Base-by-base conservation (phyloP, 2,888 invertebrate species). In the Drosophila buzzatii region DNA sequence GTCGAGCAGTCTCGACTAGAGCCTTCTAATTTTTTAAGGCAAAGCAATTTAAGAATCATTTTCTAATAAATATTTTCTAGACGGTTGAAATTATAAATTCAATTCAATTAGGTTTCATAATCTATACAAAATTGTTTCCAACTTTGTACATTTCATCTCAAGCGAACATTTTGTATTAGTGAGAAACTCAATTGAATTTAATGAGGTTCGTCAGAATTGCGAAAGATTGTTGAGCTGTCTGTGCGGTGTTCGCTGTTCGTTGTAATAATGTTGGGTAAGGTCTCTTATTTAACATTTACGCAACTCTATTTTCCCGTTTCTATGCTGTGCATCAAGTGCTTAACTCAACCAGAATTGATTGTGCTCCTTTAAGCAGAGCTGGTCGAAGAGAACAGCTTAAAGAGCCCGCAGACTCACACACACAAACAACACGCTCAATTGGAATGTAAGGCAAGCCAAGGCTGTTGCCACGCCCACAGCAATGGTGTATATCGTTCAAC, bases 281-380 rank as follows among this genome's bases (percentile, higher is more conserved):
- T n/a, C 31, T 49, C 23, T 68, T 53, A 51, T 57, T 69, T 59
- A 77, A 66, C 59, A 69, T 82, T 66, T 66, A 76, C 66, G 69
- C 63, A 69, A 55, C 66, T 76, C 51, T 47, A 37, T 45, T n/a
- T 35, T 23, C 8, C 5, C 2, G 33, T 42, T 37, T 23, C 27
- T 23, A 23, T 20, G 49, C 41, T 41, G 35, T 49, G 45, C 33
- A 67, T 58, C 55, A 55, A 76, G 75, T 71, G 70, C 75, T 81
- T 81, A 85, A 78, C 63, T 73, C 71, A 67, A 65, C 45, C 69
- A 27, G 66, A 83, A 75, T 85, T 83, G 69, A 86, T 89, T 72
- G 70, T 61, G 62, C 62, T 44, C 64, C 73, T 72, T 85, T 68
- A 75, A 78, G 71, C 51, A 71, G 55, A 18, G 41, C 45, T 51